phyloP scores from a whole-genome alignment of 2,797 vertebrate species.

The Podarcis siculus region DNA sequence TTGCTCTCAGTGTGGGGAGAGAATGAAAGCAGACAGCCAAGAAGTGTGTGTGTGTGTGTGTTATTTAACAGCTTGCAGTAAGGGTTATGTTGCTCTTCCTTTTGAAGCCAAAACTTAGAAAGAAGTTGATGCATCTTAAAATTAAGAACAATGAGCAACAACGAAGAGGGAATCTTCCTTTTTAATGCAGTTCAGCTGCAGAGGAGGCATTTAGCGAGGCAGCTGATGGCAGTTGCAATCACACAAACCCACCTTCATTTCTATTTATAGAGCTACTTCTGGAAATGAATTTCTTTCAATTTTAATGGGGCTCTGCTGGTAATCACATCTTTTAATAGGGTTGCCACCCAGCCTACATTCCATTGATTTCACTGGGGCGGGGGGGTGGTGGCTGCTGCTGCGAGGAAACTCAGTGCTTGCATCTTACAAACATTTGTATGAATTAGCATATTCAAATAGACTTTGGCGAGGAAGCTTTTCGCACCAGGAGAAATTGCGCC shows the following conservation, averaged over 20 bases:
- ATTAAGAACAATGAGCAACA: slow-evolving; percentile 18
- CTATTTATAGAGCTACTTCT: not conserved
- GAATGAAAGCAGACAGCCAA: not conserved
- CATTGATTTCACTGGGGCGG: slow-evolving; percentile 1
- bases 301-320: not conserved
- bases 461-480: not conserved
- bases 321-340: not conserved
- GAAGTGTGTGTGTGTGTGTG: not conserved
- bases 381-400: not conserved
- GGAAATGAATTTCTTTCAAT: slow-evolving; percentile 1
- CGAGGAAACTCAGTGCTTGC: not conserved
- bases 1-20: slow-evolving; percentile 7
- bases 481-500: not conserved
- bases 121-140: not conserved
- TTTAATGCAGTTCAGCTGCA: slow-evolving; percentile 34
- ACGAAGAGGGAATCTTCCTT: slow-evolving; percentile 12
- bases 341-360: not conserved
- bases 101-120: slow-evolving; percentile 50
- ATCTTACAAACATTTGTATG: not conserved
- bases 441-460: not conserved
- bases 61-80: slow-evolving; percentile 16
- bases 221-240: not conserved
- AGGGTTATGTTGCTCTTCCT: slow-evolving; percentile 19
- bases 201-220: not conserved
- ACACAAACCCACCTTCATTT: slow-evolving; percentile 29